Conservation (phyloP, 2,797 vertebrate species). For the Novumbra hubbsi region DNA sequence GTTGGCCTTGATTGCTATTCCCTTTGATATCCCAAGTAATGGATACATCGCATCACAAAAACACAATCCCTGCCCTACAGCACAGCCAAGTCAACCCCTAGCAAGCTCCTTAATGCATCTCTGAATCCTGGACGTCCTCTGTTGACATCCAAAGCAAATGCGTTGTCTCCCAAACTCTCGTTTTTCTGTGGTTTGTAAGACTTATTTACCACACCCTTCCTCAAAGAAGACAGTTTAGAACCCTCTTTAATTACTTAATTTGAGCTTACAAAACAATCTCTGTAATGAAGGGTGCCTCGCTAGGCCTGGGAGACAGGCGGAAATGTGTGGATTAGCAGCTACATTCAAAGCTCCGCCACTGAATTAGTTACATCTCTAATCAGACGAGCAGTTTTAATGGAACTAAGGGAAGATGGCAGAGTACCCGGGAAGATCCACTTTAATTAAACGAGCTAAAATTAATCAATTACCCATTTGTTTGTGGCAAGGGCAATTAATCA, state of each 20-base stretch:
- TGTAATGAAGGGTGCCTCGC: constrained; percentile 49
- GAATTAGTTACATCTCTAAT: constrained; percentile 50
- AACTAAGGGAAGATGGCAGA: constrained; percentile 35
- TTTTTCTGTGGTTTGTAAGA: constrained; percentile 49
- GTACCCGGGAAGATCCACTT: constrained; percentile 43
- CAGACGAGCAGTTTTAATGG: constrained; percentile 47
- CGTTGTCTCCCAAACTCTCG: constrained; percentile 22
- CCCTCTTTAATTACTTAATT: constrained; percentile 58
- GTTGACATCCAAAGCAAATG: constrained; percentile 57
- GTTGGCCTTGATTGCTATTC: not conserved
- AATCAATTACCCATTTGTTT: constrained; percentile 61
- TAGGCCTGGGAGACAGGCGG: constrained; percentile 45
- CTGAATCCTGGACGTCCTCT: constrained; percentile 4
- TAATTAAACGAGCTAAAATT: constrained; percentile 60
- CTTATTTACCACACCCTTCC: constrained; percentile 21
- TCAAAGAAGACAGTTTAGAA: constrained; percentile 35
- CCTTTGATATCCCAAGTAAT: not conserved
- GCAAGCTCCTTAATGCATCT: not conserved
- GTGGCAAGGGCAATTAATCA: constrained; percentile 36
- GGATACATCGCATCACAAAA: not conserved
- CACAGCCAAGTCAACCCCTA: constrained; percentile 2
- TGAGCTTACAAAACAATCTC: constrained; percentile 56
- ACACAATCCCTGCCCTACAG: constrained; percentile 25
- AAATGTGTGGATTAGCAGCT: constrained; percentile 30
- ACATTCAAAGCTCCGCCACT: constrained; percentile 14